These are phyloP conservation scores for Aspidiotus rigidus DNA, from an alignment of 2,888 invertebrate species.

Conservation along the genomic window DNA sequence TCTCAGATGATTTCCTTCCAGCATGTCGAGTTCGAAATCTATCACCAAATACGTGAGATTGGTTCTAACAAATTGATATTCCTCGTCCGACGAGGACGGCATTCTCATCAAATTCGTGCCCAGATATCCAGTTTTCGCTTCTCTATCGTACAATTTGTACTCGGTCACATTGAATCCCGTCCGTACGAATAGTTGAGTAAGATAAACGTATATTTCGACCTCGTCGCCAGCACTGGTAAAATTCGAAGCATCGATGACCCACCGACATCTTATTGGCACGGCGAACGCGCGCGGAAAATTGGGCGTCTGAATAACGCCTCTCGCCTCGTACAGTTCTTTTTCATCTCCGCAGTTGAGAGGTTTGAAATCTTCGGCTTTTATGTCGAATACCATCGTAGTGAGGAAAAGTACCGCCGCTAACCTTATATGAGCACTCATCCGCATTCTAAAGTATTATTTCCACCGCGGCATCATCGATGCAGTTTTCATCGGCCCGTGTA, in stretches of 20 bases:
- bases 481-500: conserved; percentile 3
- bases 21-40: conserved; percentile 59
- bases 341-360: conserved; percentile 16
- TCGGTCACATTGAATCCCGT: conserved; percentile 68
- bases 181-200: conserved; percentile 78
- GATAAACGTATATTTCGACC: conserved; percentile 70
- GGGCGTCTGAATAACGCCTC: conserved; percentile 68
- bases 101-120: conserved; percentile 18
- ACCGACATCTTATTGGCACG: conserved; percentile 74
- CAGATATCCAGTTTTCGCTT: conserved; percentile 44
- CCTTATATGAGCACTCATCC: conserved; percentile 20
- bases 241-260: conserved; percentile 72
- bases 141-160: conserved; percentile 59
- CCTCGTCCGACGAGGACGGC: conserved; percentile 46
- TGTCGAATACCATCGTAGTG: conserved; percentile 21
- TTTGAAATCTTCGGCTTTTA: conserved; percentile 20
- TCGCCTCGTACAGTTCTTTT: background rate
- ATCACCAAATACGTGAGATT: conserved; percentile 69
- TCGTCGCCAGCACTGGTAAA: conserved; percentile 46
- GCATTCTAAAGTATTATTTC: conserved; percentile 24
- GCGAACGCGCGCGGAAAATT: conserved; percentile 72
- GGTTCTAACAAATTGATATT: conserved; percentile 50
- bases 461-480: conserved; percentile 23
- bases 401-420: conserved; percentile 19
- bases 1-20: conserved; percentile 73